Conservation (phyloP, 2,113 vertebrate genomes). For the Misgurnus mizolepis region DNA sequence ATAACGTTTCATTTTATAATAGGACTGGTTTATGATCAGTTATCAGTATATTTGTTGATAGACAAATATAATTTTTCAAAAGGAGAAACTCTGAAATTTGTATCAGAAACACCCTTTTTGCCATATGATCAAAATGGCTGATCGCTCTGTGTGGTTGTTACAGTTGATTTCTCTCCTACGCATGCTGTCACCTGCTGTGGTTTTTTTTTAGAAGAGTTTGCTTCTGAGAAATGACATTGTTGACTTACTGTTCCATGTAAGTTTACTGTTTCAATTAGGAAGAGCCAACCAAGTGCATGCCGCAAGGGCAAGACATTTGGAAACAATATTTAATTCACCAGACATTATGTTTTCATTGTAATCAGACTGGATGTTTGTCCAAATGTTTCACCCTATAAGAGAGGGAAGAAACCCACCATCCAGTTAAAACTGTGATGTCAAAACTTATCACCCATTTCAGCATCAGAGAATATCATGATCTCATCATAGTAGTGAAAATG, state of each 20-base stretch:
- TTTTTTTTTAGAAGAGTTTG: conserved; percentile 29
- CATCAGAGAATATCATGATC: background rate
- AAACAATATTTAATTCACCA: background rate
- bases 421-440: background rate
- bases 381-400: background rate
- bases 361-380: background rate
- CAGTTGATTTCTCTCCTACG: conserved; percentile 24
- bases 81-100: background rate
- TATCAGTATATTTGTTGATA: background rate
- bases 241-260: conserved; percentile 1
- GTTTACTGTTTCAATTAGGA: conserved; percentile 5
- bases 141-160: conserved; percentile 11
- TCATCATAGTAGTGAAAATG: background rate
- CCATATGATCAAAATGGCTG: conserved; percentile 18
- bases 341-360: background rate
- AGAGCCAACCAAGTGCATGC: background rate
- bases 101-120: background rate
- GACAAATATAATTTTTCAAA: too few species aligned
- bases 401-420: background rate
- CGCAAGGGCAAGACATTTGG: background rate
- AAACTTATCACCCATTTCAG: background rate
- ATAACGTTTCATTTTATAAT: background rate
- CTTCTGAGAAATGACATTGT: conserved; percentile 45
- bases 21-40: too few species aligned
- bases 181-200: conserved; percentile 42